phyloP scores from a whole-genome alignment of 2,797 vertebrate genomes.

The Sphenopsis melanotis region DNA sequence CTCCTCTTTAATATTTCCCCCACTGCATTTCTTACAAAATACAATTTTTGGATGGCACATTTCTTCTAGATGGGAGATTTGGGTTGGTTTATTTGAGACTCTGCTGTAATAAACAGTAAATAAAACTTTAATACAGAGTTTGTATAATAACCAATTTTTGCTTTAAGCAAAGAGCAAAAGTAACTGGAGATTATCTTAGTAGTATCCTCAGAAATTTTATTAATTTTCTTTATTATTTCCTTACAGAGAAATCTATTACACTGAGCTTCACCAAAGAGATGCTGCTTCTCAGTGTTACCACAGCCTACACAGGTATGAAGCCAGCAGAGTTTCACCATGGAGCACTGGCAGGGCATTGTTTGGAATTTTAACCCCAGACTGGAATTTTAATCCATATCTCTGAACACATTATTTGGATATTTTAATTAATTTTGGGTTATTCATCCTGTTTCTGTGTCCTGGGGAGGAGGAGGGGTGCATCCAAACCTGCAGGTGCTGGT shows the following conservation, averaged over 20 bases:
- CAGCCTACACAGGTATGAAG: slow-evolving; percentile 89
- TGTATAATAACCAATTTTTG: background rate
- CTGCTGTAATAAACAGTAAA: background rate
- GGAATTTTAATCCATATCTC: background rate
- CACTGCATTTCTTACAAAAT: background rate
- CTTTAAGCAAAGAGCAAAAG: background rate
- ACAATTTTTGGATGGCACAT: background rate
- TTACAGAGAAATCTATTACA: slow-evolving; percentile 85
- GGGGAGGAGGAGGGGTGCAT: background rate
- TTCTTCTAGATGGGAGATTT: background rate
- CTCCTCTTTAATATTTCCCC: background rate
- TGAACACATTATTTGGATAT: background rate
- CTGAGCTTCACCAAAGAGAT: slow-evolving; percentile 90
- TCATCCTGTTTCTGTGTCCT: background rate
- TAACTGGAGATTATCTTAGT: background rate
- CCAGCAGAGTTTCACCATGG: background rate
- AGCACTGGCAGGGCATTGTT: background rate
- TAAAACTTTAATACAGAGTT: background rate
- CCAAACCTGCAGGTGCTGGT: background rate
- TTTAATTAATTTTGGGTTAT: background rate
- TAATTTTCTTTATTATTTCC: background rate
- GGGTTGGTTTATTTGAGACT: background rate
- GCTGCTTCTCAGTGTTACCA: slow-evolving; percentile 87
- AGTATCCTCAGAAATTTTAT: background rate
- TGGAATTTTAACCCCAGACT: background rate